Evolutionary conservation across 2,888 invertebrate genomes (phyloP), one percentile per base, ranked within the genome.

Genomic region (Steromphala cineraria): DNA sequence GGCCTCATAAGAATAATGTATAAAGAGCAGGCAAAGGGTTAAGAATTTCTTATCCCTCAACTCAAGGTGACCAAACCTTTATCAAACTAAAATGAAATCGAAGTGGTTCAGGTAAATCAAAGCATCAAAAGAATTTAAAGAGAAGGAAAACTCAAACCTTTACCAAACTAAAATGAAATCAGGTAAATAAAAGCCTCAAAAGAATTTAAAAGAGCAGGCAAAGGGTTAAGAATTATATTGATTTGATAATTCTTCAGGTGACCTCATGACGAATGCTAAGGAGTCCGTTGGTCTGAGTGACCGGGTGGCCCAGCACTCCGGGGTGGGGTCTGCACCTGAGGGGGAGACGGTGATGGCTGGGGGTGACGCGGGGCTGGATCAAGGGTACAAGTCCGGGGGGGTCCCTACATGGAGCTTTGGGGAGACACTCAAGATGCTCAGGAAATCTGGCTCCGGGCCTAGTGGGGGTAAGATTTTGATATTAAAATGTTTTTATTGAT

Each of bases 401-500:
- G 62, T 62, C 46, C 36, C 79, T 53, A 31, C 55, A 67, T 56
- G 67, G 81, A 74, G 40, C 74, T 67, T 67, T 53, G 46, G 56
- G 21, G 56, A 36, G 52, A 74, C 71, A 8, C 62, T 62, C 62
- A 62, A 62, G 62, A 28, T 62, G 13, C 62, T 62, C 28, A 62
- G 62, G n/a, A 28, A 28, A 17, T 28, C 24, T n/a, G 62, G 62
- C 28, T 62, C 62, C 0, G 62, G 62, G 2, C 62, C 62, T 2
- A 24, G 28, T 62, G 62, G 62, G 8, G 62, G 62, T 62, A 28
- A 62, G 62, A 13, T 3, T 13, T 36, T 36, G 36, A 36, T 36
- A 36, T 36, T 7, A 36, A 4, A 36, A 36, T 36, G 4, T 36
- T 36, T 36, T 36, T 7, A 4, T 36, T 36, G 36, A 36, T 36